Percentiles rank a stretch among this genome's conserved stretches.
Conservation (phyloP, 1,140 invertebrate species). For the Scaptomyza graminum region DNA sequence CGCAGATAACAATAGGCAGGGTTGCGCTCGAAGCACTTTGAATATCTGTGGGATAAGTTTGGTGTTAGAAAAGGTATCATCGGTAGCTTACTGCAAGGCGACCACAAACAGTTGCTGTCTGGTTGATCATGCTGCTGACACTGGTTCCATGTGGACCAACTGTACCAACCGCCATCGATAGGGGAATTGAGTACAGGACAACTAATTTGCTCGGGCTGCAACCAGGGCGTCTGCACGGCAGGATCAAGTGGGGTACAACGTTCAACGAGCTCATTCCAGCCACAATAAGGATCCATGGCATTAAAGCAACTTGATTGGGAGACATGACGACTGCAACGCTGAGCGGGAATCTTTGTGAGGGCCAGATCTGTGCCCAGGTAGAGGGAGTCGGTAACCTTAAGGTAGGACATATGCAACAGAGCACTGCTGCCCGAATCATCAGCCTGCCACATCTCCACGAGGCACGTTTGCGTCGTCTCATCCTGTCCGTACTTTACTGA, state of each 20-base stretch:
- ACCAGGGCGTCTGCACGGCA: conserved; percentile 87
- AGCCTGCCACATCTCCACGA: conserved; percentile 93
- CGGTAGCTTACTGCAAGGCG: conserved; percentile 84
- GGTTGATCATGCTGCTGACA: conserved; percentile 86
- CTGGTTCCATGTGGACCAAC: conserved; percentile 88
- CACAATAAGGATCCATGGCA: conserved; percentile 96
- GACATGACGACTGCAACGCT: conserved; percentile 90
- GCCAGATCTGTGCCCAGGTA: conserved; percentile 91
- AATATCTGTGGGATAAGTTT: conserved; percentile 37
- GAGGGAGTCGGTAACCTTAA: conserved; percentile 92
- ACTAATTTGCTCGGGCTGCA: conserved; percentile 87
- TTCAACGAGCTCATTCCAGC: conserved; percentile 92
- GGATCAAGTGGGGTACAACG: conserved; percentile 89
- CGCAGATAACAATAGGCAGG: conserved; percentile 53
- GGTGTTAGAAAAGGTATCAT: background rate
- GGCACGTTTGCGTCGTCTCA: conserved; percentile 89
- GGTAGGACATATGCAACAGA: conserved; percentile 89
- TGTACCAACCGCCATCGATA: conserved; percentile 91
- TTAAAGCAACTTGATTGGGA: conserved; percentile 90
- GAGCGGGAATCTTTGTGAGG: conserved; percentile 89
- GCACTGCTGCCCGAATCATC: conserved; percentile 84
- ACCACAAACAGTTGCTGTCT: conserved; percentile 88
- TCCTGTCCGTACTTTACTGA: conserved; percentile 88
- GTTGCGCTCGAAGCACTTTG: conserved; percentile 62
- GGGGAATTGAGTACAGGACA: conserved; percentile 87